Base-by-base conservation (phyloP, 1,140 invertebrate genomes). In the Linepithema humile region DNA sequence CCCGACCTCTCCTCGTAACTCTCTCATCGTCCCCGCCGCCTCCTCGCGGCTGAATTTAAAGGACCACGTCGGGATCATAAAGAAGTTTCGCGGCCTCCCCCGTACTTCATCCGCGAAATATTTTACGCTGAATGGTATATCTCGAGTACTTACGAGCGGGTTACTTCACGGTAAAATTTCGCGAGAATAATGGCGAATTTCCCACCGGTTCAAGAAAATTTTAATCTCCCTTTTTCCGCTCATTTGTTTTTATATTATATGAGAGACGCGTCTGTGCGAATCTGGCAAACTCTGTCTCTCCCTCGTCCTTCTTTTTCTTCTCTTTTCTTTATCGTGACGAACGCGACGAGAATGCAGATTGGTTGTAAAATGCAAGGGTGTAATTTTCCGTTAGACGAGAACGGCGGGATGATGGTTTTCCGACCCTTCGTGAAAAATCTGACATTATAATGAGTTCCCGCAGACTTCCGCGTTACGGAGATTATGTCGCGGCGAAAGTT, bases 371-470 rank as follows among this genome's bases (percentile, higher is more conserved):
- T 45, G 29, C 29, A 35, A 32, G 45, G n/a, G 17, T 38, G 32
- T 67, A 67, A 78, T 67, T 78, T 26, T 50, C 15, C 20, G 29
- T 67, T 50, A 23, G 40, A 43, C 20, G 40, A n/a, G n/a, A 26
- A 9, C 53, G 53, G 23, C 57, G 32, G 26, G 10, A 32, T 2
- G 38, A n/a, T 43, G 48, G 48, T 70, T 69, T 57, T 32, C 64
- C 64, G n/a, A 23, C 6, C 23, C 26, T 20, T 80, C 35, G 38
- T 70, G 23, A 29, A 65, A 55, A 53, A 83, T 78, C 50, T 75
- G 29, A 32, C 43, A 62, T 69, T 84, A 55, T 80, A 87, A 88
- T 62, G 67, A 88, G 69, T 80, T 67, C 48, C 29, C 55, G 17
- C 50, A 45, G 45, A 45, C 35, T n/a, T 48, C 15, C 45, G 35